Base-by-base conservation (phyloP, 2,113 vertebrate species). In the Platichthys stellatus region DNA sequence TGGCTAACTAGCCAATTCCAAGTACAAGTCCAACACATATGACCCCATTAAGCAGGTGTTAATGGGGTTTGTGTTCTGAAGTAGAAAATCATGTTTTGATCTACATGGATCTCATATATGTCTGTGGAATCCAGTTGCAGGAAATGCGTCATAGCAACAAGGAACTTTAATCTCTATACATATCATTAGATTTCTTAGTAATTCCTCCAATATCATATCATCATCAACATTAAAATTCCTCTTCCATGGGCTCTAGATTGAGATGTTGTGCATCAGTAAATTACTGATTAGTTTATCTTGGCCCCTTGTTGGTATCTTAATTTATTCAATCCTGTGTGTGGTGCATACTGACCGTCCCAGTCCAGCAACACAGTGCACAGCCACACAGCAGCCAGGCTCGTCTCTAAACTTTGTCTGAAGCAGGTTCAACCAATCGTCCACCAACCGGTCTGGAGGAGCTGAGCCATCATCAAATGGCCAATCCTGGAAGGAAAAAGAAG, bases 381-480 rank as follows among this genome's bases (percentile, higher is more conserved):
- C 97, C 20, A 99, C 95, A 68, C 97, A 99, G 92, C 95, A 95
- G 5, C 97, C 96, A 0, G 97, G 96, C 78, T 98, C 96, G 0
- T 99, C 97, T 45, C 96, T 93, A 40, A 99, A 99, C 94, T 98
- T 98, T 63, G 81, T 93, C 94, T 96, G 97, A 78, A 99, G 88
- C 38, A 99, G 93, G 80, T 92, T 97, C 67, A 99, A 89, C 98
- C 98, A 99, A 73, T 98, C 97, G 0, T 99, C 97, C 69, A 99
- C 98, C 72, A 99, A 95, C 82, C 98, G 96, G 23, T 94, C 94
- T 0, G 97, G 97, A 18, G 98, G 98, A 9, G 98, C 95, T 0
- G 97, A 97, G 69, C 97, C 98, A 69, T 99, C 97, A 68, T 99
- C 97, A 82, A 99, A 99, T 0, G 97, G 97, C 98, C 97, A 99